Percentiles rank a stretch among this genome's conserved stretches.
phyloP scores from a whole-genome alignment of 2,888 invertebrate species.

The Morpho helenor region DNA sequence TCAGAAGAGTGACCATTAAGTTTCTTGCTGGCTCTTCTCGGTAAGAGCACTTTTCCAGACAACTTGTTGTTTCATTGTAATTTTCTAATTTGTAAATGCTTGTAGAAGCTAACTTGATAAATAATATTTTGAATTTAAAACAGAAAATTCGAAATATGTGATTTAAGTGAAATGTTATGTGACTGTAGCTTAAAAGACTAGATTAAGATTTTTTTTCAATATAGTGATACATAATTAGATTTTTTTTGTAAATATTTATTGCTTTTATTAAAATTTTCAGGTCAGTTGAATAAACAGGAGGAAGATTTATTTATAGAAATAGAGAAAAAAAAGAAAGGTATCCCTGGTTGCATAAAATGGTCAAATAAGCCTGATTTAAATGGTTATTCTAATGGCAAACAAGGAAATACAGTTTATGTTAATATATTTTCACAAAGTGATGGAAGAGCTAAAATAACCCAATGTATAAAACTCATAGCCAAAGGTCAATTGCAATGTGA shows the following conservation, averaged over 20 bases:
- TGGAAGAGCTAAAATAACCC: constrained; percentile 70
- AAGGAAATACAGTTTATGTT: constrained; percentile 75
- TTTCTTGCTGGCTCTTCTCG: too few species aligned
- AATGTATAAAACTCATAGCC: constrained; percentile 66
- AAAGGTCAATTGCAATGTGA: constrained; percentile 45
- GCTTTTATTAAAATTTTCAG: constrained; percentile 53
- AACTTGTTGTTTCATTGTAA: too few species aligned
- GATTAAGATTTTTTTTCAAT: too few species aligned
- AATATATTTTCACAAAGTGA: constrained; percentile 77
- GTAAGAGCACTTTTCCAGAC: background rate
- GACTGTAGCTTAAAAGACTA: too few species aligned
- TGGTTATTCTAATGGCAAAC: constrained; percentile 75
- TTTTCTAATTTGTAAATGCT: too few species aligned
- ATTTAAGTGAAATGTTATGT: too few species aligned
- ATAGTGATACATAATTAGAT: too few species aligned
- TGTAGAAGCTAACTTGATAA: too few species aligned
- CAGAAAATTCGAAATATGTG: too few species aligned
- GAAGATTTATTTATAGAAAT: constrained; percentile 76
- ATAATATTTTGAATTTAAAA: too few species aligned
- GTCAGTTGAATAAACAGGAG: constrained; percentile 76
- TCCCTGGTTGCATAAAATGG: constrained; percentile 79
- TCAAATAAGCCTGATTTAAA: constrained; percentile 64
- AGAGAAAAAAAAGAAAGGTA: constrained; percentile 69
- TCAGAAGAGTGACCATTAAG: too few species aligned
- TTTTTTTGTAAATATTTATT: background rate